Conservation (phyloP, 2,888 invertebrate genomes). For the Parthenolecanium corni region DNA sequence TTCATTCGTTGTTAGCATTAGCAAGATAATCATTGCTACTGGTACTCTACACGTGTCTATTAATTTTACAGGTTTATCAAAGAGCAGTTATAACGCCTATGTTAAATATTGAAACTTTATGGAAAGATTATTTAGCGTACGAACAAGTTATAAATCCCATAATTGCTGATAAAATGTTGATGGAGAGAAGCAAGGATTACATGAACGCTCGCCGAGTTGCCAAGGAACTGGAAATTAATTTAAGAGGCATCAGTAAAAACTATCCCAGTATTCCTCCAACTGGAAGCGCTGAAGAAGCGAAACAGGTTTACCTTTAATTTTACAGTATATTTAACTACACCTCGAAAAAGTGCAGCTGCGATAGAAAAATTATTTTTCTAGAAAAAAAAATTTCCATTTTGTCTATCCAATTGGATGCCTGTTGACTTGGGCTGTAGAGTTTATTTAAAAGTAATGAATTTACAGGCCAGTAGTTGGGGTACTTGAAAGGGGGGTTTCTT, state of each 20-base stretch:
- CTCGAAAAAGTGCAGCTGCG: too few relatives aligned
- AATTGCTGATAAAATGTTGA: conserved; percentile 94
- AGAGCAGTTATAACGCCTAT: conserved; percentile 92
- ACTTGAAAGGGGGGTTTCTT: too few relatives aligned
- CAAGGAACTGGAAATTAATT: conserved; percentile 90
- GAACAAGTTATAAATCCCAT: conserved; percentile 84
- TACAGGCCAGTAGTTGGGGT: too few relatives aligned
- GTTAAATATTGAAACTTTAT: conserved; percentile 88
- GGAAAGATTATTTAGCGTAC: conserved; percentile 96
- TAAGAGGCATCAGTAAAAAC: conserved; percentile 87
- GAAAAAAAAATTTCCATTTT: too few relatives aligned
- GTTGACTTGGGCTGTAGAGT: too few relatives aligned
- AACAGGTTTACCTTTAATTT: conserved; percentile 55
- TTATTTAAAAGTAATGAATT: too few relatives aligned
- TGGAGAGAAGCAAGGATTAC: conserved; percentile 90
- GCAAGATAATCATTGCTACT: neutral
- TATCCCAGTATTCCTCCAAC: conserved; percentile 95
- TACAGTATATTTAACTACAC: neutral
- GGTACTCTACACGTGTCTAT: conserved; percentile 22
- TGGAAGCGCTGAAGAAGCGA: conserved; percentile 74
- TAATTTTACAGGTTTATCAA: conserved; percentile 66
- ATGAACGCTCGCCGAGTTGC: conserved; percentile 94
- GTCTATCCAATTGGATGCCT: too few relatives aligned
- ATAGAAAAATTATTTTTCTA: neutral
- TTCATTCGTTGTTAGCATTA: neutral